A percentile compares a stretch with the other conserved stretches of the same genome.
Conservation (phyloP, 2,797 vertebrate species). For the Poeciliopsis turneri region DNA sequence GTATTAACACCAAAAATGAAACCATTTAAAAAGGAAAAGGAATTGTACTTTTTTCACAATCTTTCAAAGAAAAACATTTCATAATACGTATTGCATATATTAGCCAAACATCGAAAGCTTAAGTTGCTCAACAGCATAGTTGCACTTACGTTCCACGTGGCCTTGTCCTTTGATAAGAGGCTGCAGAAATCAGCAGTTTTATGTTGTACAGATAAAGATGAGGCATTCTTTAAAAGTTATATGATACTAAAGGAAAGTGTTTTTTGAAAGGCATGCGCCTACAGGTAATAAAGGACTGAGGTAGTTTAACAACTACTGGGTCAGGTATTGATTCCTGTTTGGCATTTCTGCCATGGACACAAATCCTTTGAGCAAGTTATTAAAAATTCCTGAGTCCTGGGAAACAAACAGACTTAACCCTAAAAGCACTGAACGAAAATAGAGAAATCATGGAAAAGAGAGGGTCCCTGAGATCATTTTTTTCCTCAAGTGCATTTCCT, state of each 20-base stretch:
- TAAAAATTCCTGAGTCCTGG: constrained; percentile 69
- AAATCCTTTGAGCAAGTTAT: constrained; percentile 63
- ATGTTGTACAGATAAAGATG: constrained; percentile 32
- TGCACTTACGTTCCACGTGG: constrained; percentile 64
- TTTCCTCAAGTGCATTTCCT: neutral
- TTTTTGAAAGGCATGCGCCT: neutral
- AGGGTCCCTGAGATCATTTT: neutral
- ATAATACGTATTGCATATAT: neutral
- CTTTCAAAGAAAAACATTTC: neutral
- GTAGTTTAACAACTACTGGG: constrained; percentile 7
- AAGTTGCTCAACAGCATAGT: neutral
- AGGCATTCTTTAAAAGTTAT: constrained; percentile 1
- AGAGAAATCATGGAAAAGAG: neutral
- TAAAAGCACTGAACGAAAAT: neutral
- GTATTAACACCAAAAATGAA: neutral
- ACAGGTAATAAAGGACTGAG: constrained; percentile 14
- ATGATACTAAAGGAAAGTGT: neutral
- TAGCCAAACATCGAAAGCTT: constrained; percentile 1
- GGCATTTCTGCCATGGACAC: constrained; percentile 23
- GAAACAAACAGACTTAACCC: constrained; percentile 36
- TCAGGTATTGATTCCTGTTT: constrained; percentile 17
- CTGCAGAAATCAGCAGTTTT: constrained; percentile 38
- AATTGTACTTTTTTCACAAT: neutral
- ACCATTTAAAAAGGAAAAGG: neutral
- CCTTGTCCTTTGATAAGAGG: constrained; percentile 41